Base-by-base conservation (phyloP, 2,888 invertebrate genomes). In the Synergus umbraculus region DNA sequence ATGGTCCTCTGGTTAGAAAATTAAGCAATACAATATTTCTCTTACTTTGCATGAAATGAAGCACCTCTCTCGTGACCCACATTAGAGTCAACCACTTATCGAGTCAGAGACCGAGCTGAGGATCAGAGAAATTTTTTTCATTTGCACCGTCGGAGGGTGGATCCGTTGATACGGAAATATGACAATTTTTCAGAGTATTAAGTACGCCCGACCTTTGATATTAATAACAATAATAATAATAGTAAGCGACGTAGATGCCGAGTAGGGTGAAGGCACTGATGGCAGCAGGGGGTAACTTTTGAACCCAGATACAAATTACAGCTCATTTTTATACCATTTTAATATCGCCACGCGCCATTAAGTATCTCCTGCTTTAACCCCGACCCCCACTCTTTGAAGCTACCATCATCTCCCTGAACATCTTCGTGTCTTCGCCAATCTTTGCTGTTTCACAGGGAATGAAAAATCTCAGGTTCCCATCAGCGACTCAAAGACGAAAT, bases 321-420 rank as follows among this genome's bases (percentile, higher is more conserved):
- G 88, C 91, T 91, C 92, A 92, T 92, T 92, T 92, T 92, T 92
- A 91, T 91, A 90, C 91, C 90, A 90, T 92, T 92, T 92, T 92
- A 92, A 91, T 92, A 92, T 92, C 90, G 88, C 90, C 88, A 91
- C 90, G 91, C 90, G 88, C 90, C 92, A 92, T 92, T 92, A 91
- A 91, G 89, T 91, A 89, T 89, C 89, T 89, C 88, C 86, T 85
- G 88, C 88, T 85, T 83, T 83, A 85, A 80, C 82, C 79, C 82
- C 84, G 78, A 77, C 58, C 77, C 76, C 66, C 37, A 78, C 77
- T 79, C 54, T 80, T 84, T 83, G 80, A 83, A 79, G 81, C 76
- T 49, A 37, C 49, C n/a, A 29, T 58, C 79, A 79, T 78, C 54
- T 18, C 78, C 78, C 78, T 80, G 60, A 69, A 78, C 66, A 43